Conservation (phyloP, 2,888 invertebrate genomes). For the Aleiodes leptofemur region DNA sequence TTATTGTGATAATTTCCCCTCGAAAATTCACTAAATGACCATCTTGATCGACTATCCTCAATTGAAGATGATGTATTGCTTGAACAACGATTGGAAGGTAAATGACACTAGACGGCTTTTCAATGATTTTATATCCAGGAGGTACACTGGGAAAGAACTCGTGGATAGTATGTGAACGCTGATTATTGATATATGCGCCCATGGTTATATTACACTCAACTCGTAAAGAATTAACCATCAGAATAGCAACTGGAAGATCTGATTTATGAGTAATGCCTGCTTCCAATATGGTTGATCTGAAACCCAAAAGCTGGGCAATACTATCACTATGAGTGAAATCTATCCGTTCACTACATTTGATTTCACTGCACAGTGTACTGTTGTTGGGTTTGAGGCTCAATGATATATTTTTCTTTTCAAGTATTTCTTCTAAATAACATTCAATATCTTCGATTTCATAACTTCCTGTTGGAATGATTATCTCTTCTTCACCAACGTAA, state of each 20-base stretch:
- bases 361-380: constrained; percentile 61
- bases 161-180: constrained; percentile 58
- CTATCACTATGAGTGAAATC: constrained; percentile 51
- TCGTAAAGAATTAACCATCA: constrained; percentile 60
- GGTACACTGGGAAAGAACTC: no score
- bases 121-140: no score
- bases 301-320: constrained; percentile 49
- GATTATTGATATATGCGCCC: constrained; percentile 63
- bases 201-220: constrained; percentile 63
- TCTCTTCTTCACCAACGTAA: constrained; percentile 43
- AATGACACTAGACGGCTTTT: no score
- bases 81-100: constrained; percentile 52
- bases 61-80: constrained; percentile 53
- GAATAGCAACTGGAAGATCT: constrained; percentile 64
- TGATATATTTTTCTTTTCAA: background rate
- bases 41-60: constrained; percentile 57
- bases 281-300: constrained; percentile 29
- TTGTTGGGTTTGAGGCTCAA: constrained; percentile 57
- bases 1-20: no score
- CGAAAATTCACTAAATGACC: constrained; percentile 60
- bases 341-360: constrained; percentile 44
- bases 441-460: constrained; percentile 64
- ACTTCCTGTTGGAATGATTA: constrained; percentile 61
- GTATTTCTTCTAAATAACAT: constrained; percentile 45
- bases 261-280: constrained; percentile 57